phyloP scores from a whole-genome alignment of 2,113 vertebrate genomes.

The Ammodytes dubius region DNA sequence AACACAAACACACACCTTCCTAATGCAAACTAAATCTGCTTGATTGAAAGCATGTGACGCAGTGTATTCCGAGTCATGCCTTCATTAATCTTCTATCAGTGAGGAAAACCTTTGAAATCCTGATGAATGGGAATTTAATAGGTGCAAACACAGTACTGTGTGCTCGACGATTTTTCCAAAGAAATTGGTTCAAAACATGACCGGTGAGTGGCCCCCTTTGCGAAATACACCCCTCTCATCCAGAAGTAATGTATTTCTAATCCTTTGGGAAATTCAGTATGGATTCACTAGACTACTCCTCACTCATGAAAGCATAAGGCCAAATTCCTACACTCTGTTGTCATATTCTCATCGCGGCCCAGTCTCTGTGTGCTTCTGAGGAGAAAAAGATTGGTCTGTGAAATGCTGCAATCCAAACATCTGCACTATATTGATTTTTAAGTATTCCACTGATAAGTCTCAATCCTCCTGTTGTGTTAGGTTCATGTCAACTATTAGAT shows the following conservation, averaged over 20 bases:
- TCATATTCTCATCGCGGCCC: background rate
- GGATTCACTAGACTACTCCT: constrained; percentile 22
- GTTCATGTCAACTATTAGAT: too few species aligned
- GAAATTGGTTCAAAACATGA: constrained; percentile 41
- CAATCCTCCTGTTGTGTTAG: background rate
- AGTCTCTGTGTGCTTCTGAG: constrained; percentile 2
- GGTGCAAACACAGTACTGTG: constrained; percentile 53
- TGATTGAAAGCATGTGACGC: constrained; percentile 42
- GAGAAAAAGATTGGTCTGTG: background rate
- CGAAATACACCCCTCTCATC: constrained; percentile 26
- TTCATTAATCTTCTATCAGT: constrained; percentile 52
- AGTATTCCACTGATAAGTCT: constrained; percentile 36
- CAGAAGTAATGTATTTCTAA: constrained; percentile 49
- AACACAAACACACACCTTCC: constrained; percentile 16
- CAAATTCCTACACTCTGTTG: background rate
- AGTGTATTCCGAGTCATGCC: constrained; percentile 42
- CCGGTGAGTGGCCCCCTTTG: constrained; percentile 29
- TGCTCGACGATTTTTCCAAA: constrained; percentile 46
- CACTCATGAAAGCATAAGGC: background rate
- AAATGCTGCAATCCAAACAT: constrained; percentile 32
- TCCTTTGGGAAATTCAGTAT: constrained; percentile 51
- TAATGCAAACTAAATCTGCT: constrained; percentile 28
- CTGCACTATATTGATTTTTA: constrained; percentile 33
- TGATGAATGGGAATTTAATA: constrained; percentile 65
- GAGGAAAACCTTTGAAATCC: constrained; percentile 45